phyloP scores from a whole-genome alignment of 2,797 vertebrate genomes.

The Sus cebifrons region DNA sequence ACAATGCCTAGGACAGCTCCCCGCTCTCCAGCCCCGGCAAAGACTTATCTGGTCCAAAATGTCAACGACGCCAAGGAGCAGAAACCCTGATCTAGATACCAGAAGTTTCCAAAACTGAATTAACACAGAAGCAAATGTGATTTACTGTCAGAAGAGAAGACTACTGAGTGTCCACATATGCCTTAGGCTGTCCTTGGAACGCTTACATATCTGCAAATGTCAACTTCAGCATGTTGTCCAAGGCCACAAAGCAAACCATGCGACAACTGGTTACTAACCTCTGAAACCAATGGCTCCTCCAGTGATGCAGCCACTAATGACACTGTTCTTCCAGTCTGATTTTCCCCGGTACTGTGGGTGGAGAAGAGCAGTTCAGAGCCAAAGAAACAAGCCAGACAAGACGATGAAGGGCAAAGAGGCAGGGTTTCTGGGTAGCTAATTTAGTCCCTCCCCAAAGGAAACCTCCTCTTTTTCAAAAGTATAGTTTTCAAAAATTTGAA shows the following conservation, averaged over 20 bases:
- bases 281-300: constrained; percentile 97
- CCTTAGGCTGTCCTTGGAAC: constrained; percentile 33
- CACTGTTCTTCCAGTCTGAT: constrained; percentile 98
- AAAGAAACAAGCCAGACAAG: constrained; percentile 61
- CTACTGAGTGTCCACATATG: not conserved
- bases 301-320: constrained; percentile 97
- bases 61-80: not conserved
- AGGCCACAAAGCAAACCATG: constrained; percentile 58
- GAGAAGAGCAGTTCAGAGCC: constrained; percentile 62
- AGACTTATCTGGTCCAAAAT: constrained; percentile 58
- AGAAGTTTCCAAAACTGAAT: constrained; percentile 48
- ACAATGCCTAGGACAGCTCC: not conserved
- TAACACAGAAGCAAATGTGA: constrained; percentile 26
- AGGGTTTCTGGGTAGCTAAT: constrained; percentile 33
- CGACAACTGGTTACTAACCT: constrained; percentile 90
- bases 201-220: not conserved
- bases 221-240: constrained; percentile 29
- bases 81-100: constrained; percentile 12
- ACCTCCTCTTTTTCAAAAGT: constrained; percentile 13
- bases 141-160: constrained; percentile 34
- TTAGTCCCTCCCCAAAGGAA: constrained; percentile 45
- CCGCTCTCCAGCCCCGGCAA: not conserved
- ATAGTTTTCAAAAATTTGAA: constrained; percentile 17
- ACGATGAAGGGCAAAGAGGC: not conserved
- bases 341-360: constrained; percentile 94